phyloP scores from a whole-genome alignment of 2,888 invertebrate genomes.

The Sphaeridia pumilis region DNA sequence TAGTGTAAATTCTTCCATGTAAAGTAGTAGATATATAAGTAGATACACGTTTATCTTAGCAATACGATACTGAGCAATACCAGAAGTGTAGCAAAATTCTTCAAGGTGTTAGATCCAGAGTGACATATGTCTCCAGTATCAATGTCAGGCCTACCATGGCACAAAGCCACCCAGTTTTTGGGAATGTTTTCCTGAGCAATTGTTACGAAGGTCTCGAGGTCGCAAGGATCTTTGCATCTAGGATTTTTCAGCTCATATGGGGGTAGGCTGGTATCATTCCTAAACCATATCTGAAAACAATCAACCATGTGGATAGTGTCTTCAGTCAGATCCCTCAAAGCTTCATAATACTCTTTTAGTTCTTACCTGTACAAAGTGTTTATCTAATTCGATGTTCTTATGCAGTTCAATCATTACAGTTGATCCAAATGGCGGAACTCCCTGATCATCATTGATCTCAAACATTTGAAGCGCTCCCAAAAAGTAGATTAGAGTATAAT shows the following conservation, averaged over 20 bases:
- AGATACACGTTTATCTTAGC: too few species aligned
- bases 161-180: slow-evolving; percentile 56
- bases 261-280: slow-evolving; percentile 40
- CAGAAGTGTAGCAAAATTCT: too few species aligned
- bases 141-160: slow-evolving; percentile 39
- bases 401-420: slow-evolving; percentile 10
- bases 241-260: slow-evolving; percentile 51
- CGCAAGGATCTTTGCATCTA: slow-evolving; percentile 54
- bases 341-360: not conserved
- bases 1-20: too few species aligned
- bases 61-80: too few species aligned
- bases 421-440: slow-evolving; percentile 1
- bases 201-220: slow-evolving; percentile 47
- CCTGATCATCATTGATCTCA: not conserved
- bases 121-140: not conserved
- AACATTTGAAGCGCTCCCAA: not conserved
- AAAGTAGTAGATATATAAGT: too few species aligned
- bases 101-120: too few species aligned
- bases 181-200: slow-evolving; percentile 51
- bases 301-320: too few species aligned
- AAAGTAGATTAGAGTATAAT: not conserved
- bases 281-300: slow-evolving; percentile 53
- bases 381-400: too few species aligned
- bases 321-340: not conserved
- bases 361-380: not conserved